These are phyloP conservation scores for Dendrocincla fuliginosa DNA, from an alignment of 2,797 vertebrate genomes.

Conservation along the genomic window DNA sequence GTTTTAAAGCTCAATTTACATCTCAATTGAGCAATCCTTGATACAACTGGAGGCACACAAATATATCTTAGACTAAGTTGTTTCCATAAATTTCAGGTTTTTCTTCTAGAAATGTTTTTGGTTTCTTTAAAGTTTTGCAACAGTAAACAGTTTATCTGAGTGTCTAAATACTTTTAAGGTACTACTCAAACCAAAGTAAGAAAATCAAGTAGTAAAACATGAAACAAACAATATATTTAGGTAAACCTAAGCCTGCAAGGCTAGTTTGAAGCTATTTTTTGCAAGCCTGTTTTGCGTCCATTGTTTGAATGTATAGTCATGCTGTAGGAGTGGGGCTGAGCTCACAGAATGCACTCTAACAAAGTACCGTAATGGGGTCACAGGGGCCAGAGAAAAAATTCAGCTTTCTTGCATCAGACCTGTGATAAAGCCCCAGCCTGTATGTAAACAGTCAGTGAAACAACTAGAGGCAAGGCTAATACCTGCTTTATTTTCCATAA, in stretches of 20 bases:
- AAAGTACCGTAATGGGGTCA: slow-evolving; percentile 56
- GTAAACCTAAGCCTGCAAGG: neutral
- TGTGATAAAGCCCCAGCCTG: slow-evolving; percentile 52
- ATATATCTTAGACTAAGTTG: neutral
- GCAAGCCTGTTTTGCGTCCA: neutral
- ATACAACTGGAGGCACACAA: slow-evolving; percentile 10
- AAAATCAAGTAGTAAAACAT: neutral
- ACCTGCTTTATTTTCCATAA: slow-evolving; percentile 8
- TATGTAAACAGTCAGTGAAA: slow-evolving; percentile 51
- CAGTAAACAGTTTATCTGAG: neutral
- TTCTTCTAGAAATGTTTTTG: neutral
- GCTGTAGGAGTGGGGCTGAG: slow-evolving; percentile 49
- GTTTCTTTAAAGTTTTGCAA: slow-evolving; percentile 10
- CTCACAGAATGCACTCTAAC: slow-evolving; percentile 51
- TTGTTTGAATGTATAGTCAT: slow-evolving; percentile 30
- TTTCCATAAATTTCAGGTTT: slow-evolving; percentile 9
- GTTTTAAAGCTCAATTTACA: slow-evolving; percentile 53
- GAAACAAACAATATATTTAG: neutral
- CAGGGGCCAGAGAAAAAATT: slow-evolving; percentile 50
- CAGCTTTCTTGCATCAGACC: slow-evolving; percentile 69
- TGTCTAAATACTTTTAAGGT: neutral
- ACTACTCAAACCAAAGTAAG: neutral
- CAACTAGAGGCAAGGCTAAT: slow-evolving; percentile 8
- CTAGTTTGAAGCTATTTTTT: slow-evolving; percentile 1
- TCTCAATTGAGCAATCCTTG: slow-evolving; percentile 45